Base-by-base conservation (phyloP, 92 coral and sea anemone genomes). In the Epizoanthus fatuus region DNA sequence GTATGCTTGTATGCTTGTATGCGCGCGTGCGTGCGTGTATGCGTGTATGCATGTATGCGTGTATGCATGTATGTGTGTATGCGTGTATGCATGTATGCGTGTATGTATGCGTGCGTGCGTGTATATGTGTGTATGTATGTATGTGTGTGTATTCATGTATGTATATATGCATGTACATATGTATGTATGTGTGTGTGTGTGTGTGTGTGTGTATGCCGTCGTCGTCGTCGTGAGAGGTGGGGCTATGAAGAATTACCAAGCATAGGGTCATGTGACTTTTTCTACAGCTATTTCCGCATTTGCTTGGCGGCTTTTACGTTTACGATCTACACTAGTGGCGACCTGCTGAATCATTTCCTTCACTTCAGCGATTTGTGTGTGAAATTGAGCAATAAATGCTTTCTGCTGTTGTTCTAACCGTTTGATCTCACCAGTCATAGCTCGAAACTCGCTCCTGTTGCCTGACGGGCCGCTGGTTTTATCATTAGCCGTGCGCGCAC, bases 321-420 rank as follows among this genome's bases (percentile, higher is more conserved):
- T 64, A 51, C 66, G 58, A 35, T 86, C 82, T 2, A 87, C 76
- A 67, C 64, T 72, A 15, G 56, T 17, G n/a, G 85, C 65, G 47
- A 94, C 85, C 14, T 92, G 87, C 25, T 89, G 83, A n/a, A 94
- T 69, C 87, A 89, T 63, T 60, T 92, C 93, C 57, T 94, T 94
- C 3, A 94, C 88, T 29, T 94, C 98, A 6, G 84, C 93, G 20
- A 94, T 86, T 55, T 94, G 98, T 69, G 91, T 88, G 59, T 94
- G 95, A 54, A 94, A 90, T 68, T 92, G 92, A 17, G 93, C 87
- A 29, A 86, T 89, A 29, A 94, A 56, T 7, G 90, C 92, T 37
- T 75, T 70, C 68, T 94, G 98, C 60, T 94, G 98, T 16, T 84
- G 90, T 42, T 94, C 98, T 17, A 94, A 45, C 55, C 85, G 89